A percentile compares a stretch with the other conserved stretches of the same genome.
These are phyloP conservation scores for Lycophotia porphyrea DNA, from an alignment of 2,888 invertebrate genomes.

Conservation along the genomic window DNA sequence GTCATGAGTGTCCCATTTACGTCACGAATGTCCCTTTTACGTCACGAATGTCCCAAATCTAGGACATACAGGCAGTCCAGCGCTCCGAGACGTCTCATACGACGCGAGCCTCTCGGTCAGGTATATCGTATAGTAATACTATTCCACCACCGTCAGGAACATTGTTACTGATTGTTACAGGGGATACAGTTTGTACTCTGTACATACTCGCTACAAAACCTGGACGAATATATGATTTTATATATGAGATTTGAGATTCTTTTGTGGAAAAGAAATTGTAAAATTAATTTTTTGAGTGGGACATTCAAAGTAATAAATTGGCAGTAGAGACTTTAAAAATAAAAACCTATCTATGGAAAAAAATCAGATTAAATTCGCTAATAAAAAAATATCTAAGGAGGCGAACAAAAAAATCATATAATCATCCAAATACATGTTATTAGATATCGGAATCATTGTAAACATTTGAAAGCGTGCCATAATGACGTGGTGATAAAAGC, in stretches of 20 bases:
- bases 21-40: neutral
- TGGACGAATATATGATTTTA: slow-evolving; percentile 80
- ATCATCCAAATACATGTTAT: slow-evolving; percentile 83
- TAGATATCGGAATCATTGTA: slow-evolving; percentile 83
- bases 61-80: slow-evolving; percentile 53
- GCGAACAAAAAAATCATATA: slow-evolving; percentile 73
- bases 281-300: neutral
- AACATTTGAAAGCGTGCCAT: slow-evolving; percentile 90
- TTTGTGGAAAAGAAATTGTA: neutral
- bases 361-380: neutral
- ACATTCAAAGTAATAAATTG: neutral
- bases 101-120: slow-evolving; percentile 71
- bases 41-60: neutral
- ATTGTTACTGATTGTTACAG: slow-evolving; percentile 83
- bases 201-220: slow-evolving; percentile 77
- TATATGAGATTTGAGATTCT: neutral
- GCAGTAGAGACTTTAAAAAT: neutral
- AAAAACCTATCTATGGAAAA: neutral
- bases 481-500: slow-evolving; percentile 83
- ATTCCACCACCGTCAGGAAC: slow-evolving; percentile 74
- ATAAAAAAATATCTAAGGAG: slow-evolving; percentile 6
- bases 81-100: slow-evolving; percentile 60
- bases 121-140: slow-evolving; percentile 68
- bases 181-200: slow-evolving; percentile 78
- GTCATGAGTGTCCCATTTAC: neutral